Evolutionary conservation across 1,140 invertebrate genomes (phyloP).

Genomic region (Plutomurus gul): DNA sequence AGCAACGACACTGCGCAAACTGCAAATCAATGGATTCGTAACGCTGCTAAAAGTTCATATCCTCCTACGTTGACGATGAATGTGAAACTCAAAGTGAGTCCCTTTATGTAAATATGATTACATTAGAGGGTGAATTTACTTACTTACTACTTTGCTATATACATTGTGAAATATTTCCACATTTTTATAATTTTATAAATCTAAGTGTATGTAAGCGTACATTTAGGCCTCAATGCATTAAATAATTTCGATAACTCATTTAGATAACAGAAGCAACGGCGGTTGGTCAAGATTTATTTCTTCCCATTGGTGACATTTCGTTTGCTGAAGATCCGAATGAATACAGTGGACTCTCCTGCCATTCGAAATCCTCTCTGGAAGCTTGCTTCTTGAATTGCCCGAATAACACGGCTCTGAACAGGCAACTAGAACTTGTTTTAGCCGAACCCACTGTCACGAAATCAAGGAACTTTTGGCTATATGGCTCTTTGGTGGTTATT

Average conservation of each 20-base stretch:
- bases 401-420: constrained; percentile 44
- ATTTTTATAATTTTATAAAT: too few relatives aligned
- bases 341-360: neutral
- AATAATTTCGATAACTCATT: neutral
- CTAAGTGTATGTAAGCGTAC: too few relatives aligned
- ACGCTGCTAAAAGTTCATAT: neutral
- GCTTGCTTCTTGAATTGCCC: constrained; percentile 47
- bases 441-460: constrained; percentile 40
- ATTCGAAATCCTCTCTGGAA: neutral
- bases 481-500: constrained; percentile 65
- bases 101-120: too few relatives aligned
- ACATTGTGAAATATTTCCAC: too few relatives aligned
- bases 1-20: neutral
- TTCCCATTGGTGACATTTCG: neutral
- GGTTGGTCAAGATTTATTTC: neutral
- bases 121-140: too few relatives aligned
- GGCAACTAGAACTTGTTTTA: constrained; percentile 36
- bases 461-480: constrained; percentile 51
- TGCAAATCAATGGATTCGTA: neutral
- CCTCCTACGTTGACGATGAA: neutral
- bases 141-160: too few relatives aligned
- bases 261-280: neutral
- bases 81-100: neutral
- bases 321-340: neutral
- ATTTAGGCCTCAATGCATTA: neutral